Conservation (phyloP, 1,140 invertebrate genomes). For the Catajapyx aquilonaris region DNA sequence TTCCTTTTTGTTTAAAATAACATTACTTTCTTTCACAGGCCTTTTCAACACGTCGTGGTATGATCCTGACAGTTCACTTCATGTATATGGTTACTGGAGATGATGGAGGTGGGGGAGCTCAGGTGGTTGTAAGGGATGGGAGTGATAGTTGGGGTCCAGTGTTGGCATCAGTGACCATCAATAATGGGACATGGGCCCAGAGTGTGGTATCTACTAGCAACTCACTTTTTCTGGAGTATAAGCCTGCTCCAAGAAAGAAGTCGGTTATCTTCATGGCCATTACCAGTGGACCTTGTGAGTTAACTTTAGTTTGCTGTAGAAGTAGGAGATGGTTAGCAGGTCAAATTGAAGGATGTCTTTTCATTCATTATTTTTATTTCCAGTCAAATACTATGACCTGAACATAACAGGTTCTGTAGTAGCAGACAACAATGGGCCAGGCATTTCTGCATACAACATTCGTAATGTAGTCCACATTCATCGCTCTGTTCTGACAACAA, state of each 20-base stretch:
- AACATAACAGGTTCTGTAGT: conserved; percentile 67
- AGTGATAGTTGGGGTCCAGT: conserved; percentile 40
- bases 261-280: conserved; percentile 51
- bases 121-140: conserved; percentile 58
- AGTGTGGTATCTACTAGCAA: conserved; percentile 56
- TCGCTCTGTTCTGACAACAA: conserved; percentile 59
- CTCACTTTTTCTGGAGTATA: conserved; percentile 52
- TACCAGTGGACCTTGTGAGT: conserved; percentile 25
- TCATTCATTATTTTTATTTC: conserved; percentile 11
- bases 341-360: too few species aligned
- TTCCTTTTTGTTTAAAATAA: conserved; percentile 8
- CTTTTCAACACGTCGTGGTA: conserved; percentile 50
- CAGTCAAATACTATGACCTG: conserved; percentile 64
- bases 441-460: conserved; percentile 65
- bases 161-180: conserved; percentile 38
- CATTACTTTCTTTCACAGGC: conserved; percentile 21
- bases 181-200: conserved; percentile 62
- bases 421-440: conserved; percentile 76
- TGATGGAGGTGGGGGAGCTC: conserved; percentile 44
- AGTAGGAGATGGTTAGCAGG: too few species aligned
- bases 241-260: conserved; percentile 39
- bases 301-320: too few species aligned
- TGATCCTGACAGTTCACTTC: conserved; percentile 64
- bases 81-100: conserved; percentile 39
- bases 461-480: conserved; percentile 59